phyloP scores from a whole-genome alignment of 2,113 vertebrate species.

The Oryzias celebensis region DNA sequence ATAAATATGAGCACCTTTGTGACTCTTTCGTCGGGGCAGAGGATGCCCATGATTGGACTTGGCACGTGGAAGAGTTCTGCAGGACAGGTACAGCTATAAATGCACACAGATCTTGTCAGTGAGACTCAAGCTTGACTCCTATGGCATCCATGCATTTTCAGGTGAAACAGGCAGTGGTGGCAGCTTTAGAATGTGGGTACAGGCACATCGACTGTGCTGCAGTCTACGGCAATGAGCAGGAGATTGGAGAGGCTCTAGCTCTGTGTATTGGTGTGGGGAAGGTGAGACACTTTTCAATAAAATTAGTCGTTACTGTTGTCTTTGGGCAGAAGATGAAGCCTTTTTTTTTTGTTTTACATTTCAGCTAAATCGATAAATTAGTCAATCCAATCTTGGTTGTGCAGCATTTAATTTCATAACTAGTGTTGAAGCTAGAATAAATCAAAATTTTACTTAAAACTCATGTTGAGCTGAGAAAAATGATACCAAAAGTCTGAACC shows the following conservation, averaged over 20 bases:
- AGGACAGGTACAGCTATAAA: constrained; percentile 55
- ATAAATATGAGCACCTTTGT: constrained; percentile 63
- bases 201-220: constrained; percentile 78
- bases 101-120: not conserved
- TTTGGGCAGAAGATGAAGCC: not conserved
- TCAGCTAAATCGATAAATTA: too few relatives aligned
- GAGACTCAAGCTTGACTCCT: not conserved
- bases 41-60: constrained; percentile 73
- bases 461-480: not conserved
- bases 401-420: too few relatives aligned
- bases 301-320: not conserved
- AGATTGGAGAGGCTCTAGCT: constrained; percentile 73
- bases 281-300: constrained; percentile 47
- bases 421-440: not conserved
- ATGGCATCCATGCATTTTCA: constrained; percentile 28
- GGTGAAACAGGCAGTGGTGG: constrained; percentile 75
- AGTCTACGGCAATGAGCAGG: constrained; percentile 74
- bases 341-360: not conserved
- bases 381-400: too few relatives aligned
- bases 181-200: constrained; percentile 76
- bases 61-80: constrained; percentile 77
- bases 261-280: constrained; percentile 67
- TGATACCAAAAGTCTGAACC: not conserved
- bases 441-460: not conserved
- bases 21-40: constrained; percentile 64